Percentiles rank a stretch among this genome's conserved stretches.
These are phyloP conservation scores for Mastomys natalensis DNA, from an alignment of 2,113 vertebrate species.

Conservation along the genomic window DNA sequence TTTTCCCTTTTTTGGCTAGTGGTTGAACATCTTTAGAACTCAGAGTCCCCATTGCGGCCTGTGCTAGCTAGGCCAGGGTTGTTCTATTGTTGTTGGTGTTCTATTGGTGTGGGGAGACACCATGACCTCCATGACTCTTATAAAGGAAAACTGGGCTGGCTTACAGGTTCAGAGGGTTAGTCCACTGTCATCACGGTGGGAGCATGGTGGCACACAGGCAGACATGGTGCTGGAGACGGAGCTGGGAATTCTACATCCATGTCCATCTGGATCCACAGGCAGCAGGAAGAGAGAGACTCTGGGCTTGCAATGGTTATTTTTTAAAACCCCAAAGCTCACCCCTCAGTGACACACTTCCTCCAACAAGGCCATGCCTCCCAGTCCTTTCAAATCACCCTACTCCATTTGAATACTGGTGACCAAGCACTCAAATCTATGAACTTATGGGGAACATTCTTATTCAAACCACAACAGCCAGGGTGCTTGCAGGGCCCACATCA, in stretches of 20 bases:
- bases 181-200: neutral
- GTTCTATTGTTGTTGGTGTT: neutral
- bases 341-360: neutral
- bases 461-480: neutral
- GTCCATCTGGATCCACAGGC: neutral
- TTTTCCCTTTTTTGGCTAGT: neutral
- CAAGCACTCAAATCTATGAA: neutral
- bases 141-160: neutral
- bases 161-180: neutral
- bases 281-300: neutral
- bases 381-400: neutral
- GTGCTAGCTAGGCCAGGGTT: accelerated
- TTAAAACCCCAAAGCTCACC: neutral
- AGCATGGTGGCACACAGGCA: neutral
- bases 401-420: neutral
- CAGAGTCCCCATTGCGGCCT: accelerated
- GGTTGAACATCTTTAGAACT: accelerated
- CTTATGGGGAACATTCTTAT: neutral
- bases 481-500: accelerated
- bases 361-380: neutral
- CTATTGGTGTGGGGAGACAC: neutral
- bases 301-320: neutral
- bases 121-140: neutral
- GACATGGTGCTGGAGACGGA: neutral
- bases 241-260: neutral